phyloP scores from a whole-genome alignment of 2,797 vertebrate genomes.

The Uromys caudimaculatus region DNA sequence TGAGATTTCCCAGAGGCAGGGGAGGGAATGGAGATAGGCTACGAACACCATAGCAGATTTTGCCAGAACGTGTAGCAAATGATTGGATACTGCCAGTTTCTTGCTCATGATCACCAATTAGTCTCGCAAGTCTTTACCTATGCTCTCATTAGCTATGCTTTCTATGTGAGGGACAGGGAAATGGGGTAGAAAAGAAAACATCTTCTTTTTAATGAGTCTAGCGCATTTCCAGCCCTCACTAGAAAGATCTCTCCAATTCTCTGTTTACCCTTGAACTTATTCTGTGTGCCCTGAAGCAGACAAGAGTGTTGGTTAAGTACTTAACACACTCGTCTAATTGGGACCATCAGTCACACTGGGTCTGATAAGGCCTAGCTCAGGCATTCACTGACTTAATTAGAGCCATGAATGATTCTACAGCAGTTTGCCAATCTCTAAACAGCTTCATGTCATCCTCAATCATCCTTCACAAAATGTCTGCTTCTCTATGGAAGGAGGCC shows the following conservation, averaged over 20 bases:
- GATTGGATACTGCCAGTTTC: neutral
- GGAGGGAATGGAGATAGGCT: neutral
- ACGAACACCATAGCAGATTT: neutral
- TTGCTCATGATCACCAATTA: neutral
- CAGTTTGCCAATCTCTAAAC: neutral
- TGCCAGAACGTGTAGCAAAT: neutral
- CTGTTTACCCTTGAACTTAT: slow-evolving; percentile 11
- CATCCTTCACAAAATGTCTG: slow-evolving; percentile 13
- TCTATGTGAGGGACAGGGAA: neutral
- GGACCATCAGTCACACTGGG: neutral
- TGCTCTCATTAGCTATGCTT: neutral
- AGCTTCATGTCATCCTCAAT: neutral
- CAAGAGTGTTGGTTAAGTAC: neutral
- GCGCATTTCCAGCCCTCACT: neutral
- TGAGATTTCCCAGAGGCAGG: neutral
- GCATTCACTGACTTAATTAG: neutral
- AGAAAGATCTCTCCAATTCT: slow-evolving; percentile 1
- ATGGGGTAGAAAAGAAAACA: neutral
- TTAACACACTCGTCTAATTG: neutral
- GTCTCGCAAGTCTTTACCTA: neutral
- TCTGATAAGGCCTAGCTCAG: neutral
- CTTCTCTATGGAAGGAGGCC: neutral
- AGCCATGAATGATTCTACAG: neutral
- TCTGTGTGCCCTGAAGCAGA: neutral
- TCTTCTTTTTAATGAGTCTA: neutral